phyloP scores from a whole-genome alignment of 2,888 invertebrate genomes.

The Vannuccia rotundouncinata region DNA sequence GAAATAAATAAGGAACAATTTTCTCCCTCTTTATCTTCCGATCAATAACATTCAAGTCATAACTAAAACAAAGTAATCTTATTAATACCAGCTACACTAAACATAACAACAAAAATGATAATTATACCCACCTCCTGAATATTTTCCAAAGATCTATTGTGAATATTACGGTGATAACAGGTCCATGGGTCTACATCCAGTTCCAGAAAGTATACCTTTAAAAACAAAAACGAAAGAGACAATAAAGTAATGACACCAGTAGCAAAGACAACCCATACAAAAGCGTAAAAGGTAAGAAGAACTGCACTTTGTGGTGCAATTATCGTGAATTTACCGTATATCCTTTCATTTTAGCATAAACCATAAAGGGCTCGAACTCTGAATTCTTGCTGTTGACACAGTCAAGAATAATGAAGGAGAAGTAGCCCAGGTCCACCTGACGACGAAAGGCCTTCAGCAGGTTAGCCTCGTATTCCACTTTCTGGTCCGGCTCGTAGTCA shows the following conservation, averaged over 20 bases:
- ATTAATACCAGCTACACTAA: too few relatives aligned
- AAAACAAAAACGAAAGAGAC: constrained; percentile 41
- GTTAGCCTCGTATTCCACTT: constrained; percentile 72
- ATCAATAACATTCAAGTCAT: too few relatives aligned
- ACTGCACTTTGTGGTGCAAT: too few relatives aligned
- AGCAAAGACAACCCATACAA: too few relatives aligned
- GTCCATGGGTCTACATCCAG: constrained; percentile 71
- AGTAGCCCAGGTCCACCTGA: constrained; percentile 79
- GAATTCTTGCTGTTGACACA: constrained; percentile 71
- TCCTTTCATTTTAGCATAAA: constrained; percentile 69
- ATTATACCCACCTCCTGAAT: constrained; percentile 60
- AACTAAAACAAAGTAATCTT: too few relatives aligned
- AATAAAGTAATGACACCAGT: background rate
- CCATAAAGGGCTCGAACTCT: constrained; percentile 79
- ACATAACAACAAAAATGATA: background rate
- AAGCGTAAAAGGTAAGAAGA: too few relatives aligned
- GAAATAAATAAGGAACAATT: constrained; percentile 38
- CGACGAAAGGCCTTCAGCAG: constrained; percentile 82
- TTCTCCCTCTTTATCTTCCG: background rate
- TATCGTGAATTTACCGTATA: constrained; percentile 68
- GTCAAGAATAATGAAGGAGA: constrained; percentile 84
- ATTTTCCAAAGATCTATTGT: constrained; percentile 71
- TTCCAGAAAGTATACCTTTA: constrained; percentile 80
- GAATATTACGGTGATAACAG: constrained; percentile 76
- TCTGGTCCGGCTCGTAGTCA: constrained; percentile 78